Base-by-base conservation (phyloP, 2,797 vertebrate genomes). In the Morelia viridis region DNA sequence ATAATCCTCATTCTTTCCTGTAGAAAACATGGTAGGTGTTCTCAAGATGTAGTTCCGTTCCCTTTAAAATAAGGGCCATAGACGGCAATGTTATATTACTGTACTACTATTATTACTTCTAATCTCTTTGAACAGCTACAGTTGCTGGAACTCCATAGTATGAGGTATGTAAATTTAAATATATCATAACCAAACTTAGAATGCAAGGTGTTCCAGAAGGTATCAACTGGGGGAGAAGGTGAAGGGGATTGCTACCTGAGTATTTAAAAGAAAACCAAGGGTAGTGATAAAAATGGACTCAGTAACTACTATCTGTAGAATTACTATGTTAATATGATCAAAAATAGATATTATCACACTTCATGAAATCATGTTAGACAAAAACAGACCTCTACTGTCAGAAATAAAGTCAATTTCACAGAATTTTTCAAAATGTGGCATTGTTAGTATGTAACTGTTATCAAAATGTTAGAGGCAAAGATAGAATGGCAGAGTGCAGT, bases 381-480 rank as follows among this genome's bases (percentile, higher is more conserved):
- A 56, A 93, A 94, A 60, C 4, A 53, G 26, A 31, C 53, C 64
- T 92, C 56, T 1, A 0, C 12, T 26, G 85, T 28, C 17, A 35
- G 0, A 0, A 9, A 64, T 7, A 10, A 64, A 64, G 0, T 88
- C 0, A 0, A 35, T 88, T 86, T 28, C 87, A 50, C 31, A 6
- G 11, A 87, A 64, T 88, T 90, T 91, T 64, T 91, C 89, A 94
- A 93, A 68, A 24, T 6, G 80, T 24, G 26, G 68, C 19, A 24
- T 1, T 90, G 89, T 92, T 95, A 94, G 94, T 93, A 90, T 94
- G n/a, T 90, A 94, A 85, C 83, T 86, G 92, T 90, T 65, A 94
- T 92, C 41, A 88, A 92, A 95, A 95, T 0, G 2, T 94, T 94
- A 93, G 41, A 62, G 93, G 88, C 68, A 56, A 28, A 90, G 68